Conservation (phyloP, 2,113 vertebrate species). For the Dicentrarchus labrax region DNA sequence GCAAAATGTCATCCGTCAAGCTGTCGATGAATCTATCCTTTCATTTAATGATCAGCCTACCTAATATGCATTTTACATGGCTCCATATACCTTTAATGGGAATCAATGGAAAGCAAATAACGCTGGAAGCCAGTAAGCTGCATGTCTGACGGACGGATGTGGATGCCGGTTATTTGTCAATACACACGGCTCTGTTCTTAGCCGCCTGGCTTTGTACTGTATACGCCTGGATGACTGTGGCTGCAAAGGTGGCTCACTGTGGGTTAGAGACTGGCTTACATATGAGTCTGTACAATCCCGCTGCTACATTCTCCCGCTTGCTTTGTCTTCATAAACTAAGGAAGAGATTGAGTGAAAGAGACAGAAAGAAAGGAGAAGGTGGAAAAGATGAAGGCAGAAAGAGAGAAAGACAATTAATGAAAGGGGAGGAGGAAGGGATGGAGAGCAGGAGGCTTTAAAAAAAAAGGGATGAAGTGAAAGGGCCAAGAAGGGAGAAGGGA, state of each 20-base stretch:
- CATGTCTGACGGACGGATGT: constrained; percentile 66
- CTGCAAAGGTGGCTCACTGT: constrained; percentile 41
- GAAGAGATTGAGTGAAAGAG: constrained; percentile 65
- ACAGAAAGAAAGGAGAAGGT: constrained; percentile 64
- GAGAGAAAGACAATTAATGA: constrained; percentile 69
- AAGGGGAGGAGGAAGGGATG: constrained; percentile 38
- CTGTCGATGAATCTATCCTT: constrained; percentile 86
- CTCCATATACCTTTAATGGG: constrained; percentile 81
- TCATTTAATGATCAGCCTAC: constrained; percentile 82
- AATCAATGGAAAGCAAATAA: constrained; percentile 84
- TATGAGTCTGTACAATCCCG: constrained; percentile 28
- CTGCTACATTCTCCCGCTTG: constrained; percentile 27
- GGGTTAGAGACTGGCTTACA: constrained; percentile 45
- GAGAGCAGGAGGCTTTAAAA: constrained; percentile 39
- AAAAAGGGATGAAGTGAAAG: constrained; percentile 48
- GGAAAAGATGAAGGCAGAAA: constrained; percentile 58
- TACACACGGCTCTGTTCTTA: constrained; percentile 45
- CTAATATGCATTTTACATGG: constrained; percentile 83
- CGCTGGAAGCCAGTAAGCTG: constrained; percentile 67
- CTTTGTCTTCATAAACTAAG: constrained; percentile 54
- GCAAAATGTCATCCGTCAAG: constrained; percentile 87
- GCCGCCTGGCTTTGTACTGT: constrained; percentile 31
- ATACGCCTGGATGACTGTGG: constrained; percentile 31
- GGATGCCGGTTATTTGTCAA: constrained; percentile 65
- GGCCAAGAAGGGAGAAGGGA: constrained; percentile 52